These are phyloP conservation scores for Phaonia tiefii DNA, from an alignment of 2,888 invertebrate genomes.

Conservation along the genomic window DNA sequence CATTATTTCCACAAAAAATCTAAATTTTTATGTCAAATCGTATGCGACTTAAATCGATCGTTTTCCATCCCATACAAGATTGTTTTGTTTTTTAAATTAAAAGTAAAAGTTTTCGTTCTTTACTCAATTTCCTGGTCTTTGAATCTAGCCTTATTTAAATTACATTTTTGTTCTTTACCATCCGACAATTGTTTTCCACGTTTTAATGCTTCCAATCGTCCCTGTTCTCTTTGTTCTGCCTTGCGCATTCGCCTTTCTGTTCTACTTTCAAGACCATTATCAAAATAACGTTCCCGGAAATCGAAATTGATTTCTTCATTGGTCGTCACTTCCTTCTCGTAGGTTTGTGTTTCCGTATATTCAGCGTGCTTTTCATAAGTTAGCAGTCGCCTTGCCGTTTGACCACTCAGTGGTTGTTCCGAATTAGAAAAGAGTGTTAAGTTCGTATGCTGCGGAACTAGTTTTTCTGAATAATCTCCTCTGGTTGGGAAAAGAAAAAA, in stretches of 20 bases:
- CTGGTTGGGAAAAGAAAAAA: conserved; percentile 79
- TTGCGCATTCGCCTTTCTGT: conserved; percentile 83
- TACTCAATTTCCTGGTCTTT: conserved; percentile 5
- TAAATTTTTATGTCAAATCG: no score
- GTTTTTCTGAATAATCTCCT: conserved; percentile 86
- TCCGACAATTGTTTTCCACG: conserved; percentile 75
- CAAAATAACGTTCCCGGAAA: conserved; percentile 85
- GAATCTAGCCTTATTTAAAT: conserved; percentile 75
- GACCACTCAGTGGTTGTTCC: conserved; percentile 92
- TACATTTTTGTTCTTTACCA: conserved; percentile 72
- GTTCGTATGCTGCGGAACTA: conserved; percentile 91
- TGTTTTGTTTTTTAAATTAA: no score
- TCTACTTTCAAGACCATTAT: conserved; percentile 85
- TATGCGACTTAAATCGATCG: no score
- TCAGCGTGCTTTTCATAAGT: conserved; percentile 90
- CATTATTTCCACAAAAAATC: no score
- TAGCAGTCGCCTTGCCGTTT: conserved; percentile 90
- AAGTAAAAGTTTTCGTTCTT: background rate
- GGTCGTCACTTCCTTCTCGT: conserved; percentile 60
- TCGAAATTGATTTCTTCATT: conserved; percentile 75
- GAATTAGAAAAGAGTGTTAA: conserved; percentile 90
- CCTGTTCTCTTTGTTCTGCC: conserved; percentile 79
- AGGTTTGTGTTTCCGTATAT: conserved; percentile 76
- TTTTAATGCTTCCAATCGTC: conserved; percentile 76
- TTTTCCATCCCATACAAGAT: no score